These are phyloP conservation scores for Caenorhabditis zanzibari DNA, from an alignment of 2,888 invertebrate genomes.

Conservation along the genomic window DNA sequence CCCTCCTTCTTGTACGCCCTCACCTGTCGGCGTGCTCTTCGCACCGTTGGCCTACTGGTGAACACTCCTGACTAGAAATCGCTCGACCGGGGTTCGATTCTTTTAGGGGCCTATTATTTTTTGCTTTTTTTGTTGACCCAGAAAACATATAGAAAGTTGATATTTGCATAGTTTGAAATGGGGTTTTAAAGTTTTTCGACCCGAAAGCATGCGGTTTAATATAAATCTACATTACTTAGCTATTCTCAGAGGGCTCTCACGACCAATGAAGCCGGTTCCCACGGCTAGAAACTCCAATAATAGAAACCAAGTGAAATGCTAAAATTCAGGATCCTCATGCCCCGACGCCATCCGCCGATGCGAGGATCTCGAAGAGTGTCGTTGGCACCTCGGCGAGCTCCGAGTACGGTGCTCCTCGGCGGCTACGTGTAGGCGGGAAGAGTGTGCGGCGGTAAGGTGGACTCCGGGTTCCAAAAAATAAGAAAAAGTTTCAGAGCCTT, in stretches of 20 bases:
- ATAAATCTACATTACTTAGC: neutral
- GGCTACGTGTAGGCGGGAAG: constrained; percentile 71
- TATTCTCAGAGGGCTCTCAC: neutral
- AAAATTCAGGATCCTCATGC: constrained; percentile 79
- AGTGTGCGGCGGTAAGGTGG: constrained; percentile 77
- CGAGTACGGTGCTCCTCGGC: constrained; percentile 70
- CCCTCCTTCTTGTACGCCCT: neutral
- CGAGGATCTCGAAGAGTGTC: constrained; percentile 77
- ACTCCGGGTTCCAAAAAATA: too few relatives aligned
- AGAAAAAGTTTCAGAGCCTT: constrained; percentile 71
- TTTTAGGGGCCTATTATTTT: constrained; percentile 1
- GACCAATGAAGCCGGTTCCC: neutral
- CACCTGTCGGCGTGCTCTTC: too few relatives aligned
- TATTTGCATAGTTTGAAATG: neutral
- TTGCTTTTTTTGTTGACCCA: neutral
- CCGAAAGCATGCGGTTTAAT: neutral
- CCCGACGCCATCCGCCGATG: constrained; percentile 74
- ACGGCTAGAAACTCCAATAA: neutral
- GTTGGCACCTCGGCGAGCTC: constrained; percentile 80
- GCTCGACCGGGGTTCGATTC: neutral
- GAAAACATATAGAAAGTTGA: neutral
- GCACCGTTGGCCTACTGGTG: neutral
- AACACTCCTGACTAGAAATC: neutral
- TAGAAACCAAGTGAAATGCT: too few relatives aligned
- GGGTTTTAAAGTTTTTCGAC: neutral